phyloP scores from a whole-genome alignment of 2,888 invertebrate genomes.

The Conops quadrifasciatus region DNA sequence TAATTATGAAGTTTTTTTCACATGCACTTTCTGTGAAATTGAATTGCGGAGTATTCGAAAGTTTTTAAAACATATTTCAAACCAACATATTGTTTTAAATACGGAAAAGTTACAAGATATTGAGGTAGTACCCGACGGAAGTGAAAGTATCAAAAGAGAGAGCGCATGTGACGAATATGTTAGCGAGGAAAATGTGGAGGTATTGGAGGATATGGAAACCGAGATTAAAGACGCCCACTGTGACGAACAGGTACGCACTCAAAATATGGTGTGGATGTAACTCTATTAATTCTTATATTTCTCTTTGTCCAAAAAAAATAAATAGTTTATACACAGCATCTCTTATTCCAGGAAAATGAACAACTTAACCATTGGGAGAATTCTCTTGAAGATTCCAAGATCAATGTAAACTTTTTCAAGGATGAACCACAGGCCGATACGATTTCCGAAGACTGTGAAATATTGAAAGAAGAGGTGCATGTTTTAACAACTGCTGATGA shows the following conservation, averaged over 20 bases:
- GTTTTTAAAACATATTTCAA: constrained; percentile 29
- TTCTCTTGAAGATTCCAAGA: too few relatives aligned
- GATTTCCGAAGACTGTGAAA: too few relatives aligned
- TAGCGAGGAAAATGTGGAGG: neutral
- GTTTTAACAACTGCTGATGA: neutral
- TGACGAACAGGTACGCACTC: too few relatives aligned
- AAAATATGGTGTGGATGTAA: too few relatives aligned
- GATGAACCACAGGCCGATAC: too few relatives aligned
- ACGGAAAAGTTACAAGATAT: neutral
- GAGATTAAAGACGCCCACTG: neutral
- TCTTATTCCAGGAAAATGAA: too few relatives aligned
- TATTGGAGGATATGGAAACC: neutral
- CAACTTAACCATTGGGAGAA: too few relatives aligned
- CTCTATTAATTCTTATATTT: too few relatives aligned
- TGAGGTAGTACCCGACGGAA: neutral
- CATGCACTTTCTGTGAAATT: constrained; percentile 28
- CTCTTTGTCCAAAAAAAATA: too few relatives aligned
- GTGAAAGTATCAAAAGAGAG: neutral
- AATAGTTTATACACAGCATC: too few relatives aligned
- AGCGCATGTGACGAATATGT: neutral
- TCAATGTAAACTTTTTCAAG: too few relatives aligned
- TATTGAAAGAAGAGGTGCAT: neutral
- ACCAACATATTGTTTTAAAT: constrained; percentile 14
- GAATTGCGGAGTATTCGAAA: constrained; percentile 7
- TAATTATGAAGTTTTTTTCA: neutral